These are phyloP conservation scores for Drosophila pruinosa DNA, from an alignment of 1,140 invertebrate species.

Conservation along the genomic window DNA sequence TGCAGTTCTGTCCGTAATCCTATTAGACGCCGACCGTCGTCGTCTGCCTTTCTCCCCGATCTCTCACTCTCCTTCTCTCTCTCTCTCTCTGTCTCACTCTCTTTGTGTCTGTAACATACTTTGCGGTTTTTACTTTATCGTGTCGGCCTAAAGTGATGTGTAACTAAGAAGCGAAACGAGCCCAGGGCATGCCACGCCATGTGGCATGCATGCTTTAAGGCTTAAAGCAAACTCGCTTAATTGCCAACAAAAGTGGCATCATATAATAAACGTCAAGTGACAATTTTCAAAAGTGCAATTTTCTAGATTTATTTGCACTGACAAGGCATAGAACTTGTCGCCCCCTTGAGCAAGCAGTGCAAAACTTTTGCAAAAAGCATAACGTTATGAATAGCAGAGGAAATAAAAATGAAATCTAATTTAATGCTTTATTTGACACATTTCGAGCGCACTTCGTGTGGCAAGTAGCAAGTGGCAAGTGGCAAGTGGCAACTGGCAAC, in stretches of 20 bases:
- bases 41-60: background rate
- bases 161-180: conserved; percentile 9
- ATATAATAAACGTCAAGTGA: conserved; percentile 63
- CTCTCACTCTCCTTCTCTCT: no score
- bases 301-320: conserved; percentile 53
- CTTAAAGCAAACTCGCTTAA: conserved; percentile 31
- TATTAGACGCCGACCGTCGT: conserved; percentile 51
- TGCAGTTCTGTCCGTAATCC: conserved; percentile 58
- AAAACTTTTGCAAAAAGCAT: conserved; percentile 33
- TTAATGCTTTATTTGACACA: conserved; percentile 75
- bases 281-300: conserved; percentile 53
- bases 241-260: conserved; percentile 14
- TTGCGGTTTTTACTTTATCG: conserved; percentile 62
- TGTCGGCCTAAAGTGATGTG: conserved; percentile 17
- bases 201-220: conserved; percentile 52
- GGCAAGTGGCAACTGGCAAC: no score
- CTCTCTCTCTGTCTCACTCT: no score
- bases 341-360: conserved; percentile 10
- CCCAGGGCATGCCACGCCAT: background rate
- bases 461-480: conserved; percentile 33
- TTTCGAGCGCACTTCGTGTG: conserved; percentile 44
- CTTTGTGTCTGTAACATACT: conserved; percentile 50
- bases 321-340: conserved; percentile 14
- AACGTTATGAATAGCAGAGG: background rate
- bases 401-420: conserved; percentile 63